Percentiles rank a stretch among this genome's conserved stretches.
phyloP scores from a whole-genome alignment of 2,888 invertebrate genomes.

The Scaptomyza cyrtandrae region DNA sequence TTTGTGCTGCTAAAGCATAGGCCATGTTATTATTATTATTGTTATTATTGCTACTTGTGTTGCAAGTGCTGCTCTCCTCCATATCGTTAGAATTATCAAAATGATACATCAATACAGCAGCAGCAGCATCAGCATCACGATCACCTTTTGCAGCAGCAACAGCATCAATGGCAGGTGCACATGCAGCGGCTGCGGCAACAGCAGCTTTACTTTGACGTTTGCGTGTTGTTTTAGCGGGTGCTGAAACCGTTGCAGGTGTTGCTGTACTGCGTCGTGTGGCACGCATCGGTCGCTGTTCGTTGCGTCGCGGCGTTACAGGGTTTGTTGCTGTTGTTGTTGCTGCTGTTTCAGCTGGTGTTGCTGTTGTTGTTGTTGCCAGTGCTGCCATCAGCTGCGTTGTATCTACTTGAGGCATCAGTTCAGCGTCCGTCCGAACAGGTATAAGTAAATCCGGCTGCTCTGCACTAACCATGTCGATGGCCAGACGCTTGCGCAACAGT shows the following conservation, averaged over 20 bases:
- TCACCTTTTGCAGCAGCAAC: slow-evolving; percentile 1
- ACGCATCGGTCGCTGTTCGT: slow-evolving; percentile 73
- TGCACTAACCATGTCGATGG: slow-evolving; percentile 82
- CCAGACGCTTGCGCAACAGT: slow-evolving; percentile 80
- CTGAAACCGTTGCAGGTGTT: slow-evolving; percentile 8
- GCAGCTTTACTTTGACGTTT: slow-evolving; percentile 51
- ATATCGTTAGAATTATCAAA: slow-evolving; percentile 27
- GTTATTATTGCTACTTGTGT: slow-evolving; percentile 47
- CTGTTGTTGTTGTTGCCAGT: slow-evolving; percentile 10
- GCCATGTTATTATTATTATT: slow-evolving; percentile 60
- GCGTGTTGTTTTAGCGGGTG: slow-evolving; percentile 39
- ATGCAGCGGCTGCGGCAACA: no score
- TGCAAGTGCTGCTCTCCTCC: slow-evolving; percentile 36
- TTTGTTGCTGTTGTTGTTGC: background rate
- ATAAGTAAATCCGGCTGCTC: slow-evolving; percentile 50
- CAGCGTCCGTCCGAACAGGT: slow-evolving; percentile 6
- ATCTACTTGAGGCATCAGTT: slow-evolving; percentile 25
- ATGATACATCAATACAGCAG: slow-evolving; percentile 20
- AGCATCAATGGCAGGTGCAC: background rate
- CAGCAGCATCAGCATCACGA: background rate
- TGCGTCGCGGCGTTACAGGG: slow-evolving; percentile 50
- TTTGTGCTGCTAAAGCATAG: slow-evolving; percentile 69
- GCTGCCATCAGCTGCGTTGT: slow-evolving; percentile 4
- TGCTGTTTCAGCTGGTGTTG: background rate
- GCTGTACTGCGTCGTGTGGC: slow-evolving; percentile 75